phyloP scores from a whole-genome alignment of 2,888 invertebrate genomes.

The Folsomia candida region DNA sequence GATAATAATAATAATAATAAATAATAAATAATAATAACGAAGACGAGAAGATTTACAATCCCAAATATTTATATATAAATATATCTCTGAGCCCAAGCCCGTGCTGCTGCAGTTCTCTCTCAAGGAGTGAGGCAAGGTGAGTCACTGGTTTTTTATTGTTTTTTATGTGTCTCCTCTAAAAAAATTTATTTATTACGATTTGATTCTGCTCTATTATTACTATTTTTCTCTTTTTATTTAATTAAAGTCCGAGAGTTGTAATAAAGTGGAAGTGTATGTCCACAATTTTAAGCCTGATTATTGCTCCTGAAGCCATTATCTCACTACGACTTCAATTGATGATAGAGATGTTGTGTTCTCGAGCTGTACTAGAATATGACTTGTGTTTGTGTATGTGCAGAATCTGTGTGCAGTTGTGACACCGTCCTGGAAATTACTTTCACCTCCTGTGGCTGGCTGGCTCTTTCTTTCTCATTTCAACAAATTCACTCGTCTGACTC shows the following conservation, averaged over 20 bases:
- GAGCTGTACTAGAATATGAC: not conserved
- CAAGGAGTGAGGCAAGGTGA: not conserved
- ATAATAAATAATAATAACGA: no score
- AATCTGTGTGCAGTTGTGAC: not conserved
- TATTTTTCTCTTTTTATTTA: not conserved
- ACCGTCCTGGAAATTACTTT: conserved; percentile 7
- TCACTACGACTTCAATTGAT: not conserved
- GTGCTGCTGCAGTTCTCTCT: no score
- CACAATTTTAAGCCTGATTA: not conserved
- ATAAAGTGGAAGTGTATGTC: not conserved
- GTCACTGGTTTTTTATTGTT: not conserved
- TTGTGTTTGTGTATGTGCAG: no score
- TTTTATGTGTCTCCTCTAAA: no score
- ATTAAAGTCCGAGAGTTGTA: not conserved
- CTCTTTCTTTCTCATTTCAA: not conserved
- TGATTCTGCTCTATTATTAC: no score
- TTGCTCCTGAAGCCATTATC: not conserved
- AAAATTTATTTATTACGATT: no score
- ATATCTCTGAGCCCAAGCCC: no score
- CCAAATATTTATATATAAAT: no score
- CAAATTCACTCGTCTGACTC: not conserved
- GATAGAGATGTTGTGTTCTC: not conserved
- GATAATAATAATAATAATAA: not conserved
- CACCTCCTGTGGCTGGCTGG: not conserved
- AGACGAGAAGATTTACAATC: not conserved